phyloP scores from a whole-genome alignment of 2,888 invertebrate genomes.

The Odontothrips loti region DNA sequence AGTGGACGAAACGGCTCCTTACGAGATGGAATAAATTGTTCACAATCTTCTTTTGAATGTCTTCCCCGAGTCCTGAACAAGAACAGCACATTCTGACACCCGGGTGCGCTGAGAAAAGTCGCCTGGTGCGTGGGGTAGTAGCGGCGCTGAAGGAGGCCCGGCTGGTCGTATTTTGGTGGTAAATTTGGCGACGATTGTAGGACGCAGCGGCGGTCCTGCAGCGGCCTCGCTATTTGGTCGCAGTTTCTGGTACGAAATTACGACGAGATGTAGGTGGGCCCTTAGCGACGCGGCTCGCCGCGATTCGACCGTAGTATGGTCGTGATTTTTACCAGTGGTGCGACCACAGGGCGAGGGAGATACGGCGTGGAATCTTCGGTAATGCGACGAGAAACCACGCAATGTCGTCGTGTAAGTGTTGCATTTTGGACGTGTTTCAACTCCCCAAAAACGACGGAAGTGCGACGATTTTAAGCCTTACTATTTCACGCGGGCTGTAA shows the following conservation, averaged over 20 bases:
- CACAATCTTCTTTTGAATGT: neutral
- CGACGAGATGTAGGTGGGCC: neutral
- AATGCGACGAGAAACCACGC: neutral
- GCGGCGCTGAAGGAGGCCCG: neutral
- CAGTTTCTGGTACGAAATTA: neutral
- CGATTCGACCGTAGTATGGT: neutral
- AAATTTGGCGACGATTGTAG: neutral
- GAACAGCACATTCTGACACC: neutral
- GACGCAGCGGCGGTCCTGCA: neutral
- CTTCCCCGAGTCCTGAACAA: neutral
- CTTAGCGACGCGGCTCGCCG: neutral
- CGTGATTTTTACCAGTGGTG: neutral
- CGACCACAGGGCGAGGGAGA: neutral
- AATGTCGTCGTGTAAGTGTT: neutral
- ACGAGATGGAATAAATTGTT: neutral
- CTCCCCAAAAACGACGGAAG: neutral
- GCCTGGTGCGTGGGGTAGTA: neutral
- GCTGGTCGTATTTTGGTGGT: neutral
- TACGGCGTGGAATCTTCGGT: neutral
- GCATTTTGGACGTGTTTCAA: neutral
- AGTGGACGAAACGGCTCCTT: neutral
- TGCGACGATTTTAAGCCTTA: neutral
- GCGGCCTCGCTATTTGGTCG: neutral
- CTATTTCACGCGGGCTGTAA: neutral
- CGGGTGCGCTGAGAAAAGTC: neutral